Evolutionary conservation across 2,113 vertebrate genomes (phyloP).

Genomic region (Anolis carolinensis): DNA sequence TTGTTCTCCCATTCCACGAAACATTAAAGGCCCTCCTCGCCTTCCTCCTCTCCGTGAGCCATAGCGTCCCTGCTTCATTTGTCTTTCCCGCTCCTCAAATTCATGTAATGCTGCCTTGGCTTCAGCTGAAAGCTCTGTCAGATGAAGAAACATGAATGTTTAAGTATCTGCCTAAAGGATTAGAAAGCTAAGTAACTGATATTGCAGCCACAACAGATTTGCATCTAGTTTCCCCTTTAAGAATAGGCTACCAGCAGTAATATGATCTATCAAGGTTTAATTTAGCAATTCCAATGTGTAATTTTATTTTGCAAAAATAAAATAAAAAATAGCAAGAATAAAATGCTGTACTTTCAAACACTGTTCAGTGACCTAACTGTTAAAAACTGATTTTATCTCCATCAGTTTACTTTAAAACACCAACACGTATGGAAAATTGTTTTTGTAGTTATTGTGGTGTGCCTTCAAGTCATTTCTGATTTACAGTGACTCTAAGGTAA

Average conservation of each 20-base stretch:
- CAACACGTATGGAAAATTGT: not conserved
- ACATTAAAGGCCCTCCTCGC: constrained; percentile 78
- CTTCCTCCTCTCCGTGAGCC: constrained; percentile 82
- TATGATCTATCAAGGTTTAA: constrained; percentile 59
- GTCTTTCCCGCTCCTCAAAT: constrained; percentile 91
- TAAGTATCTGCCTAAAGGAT: constrained; percentile 11
- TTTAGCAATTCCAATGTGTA: not conserved
- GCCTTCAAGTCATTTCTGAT: too few relatives aligned
- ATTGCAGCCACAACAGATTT: not conserved
- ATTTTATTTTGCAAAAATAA: not conserved
- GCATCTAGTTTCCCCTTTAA: not conserved
- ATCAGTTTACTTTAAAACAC: not conserved
- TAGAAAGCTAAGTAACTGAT: fast-evolving
- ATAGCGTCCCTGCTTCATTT: constrained; percentile 86
- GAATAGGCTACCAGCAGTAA: constrained; percentile 38
- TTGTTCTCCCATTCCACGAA: constrained; percentile 83
- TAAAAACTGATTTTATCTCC: not conserved
- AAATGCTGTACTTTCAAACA: constrained; percentile 11
- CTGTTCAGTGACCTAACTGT: not conserved
- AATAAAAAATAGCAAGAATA: constrained; percentile 2
- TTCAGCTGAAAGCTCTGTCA: constrained; percentile 92
- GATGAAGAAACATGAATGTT: constrained; percentile 33
- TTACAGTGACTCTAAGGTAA: too few relatives aligned
- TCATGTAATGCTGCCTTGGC: constrained; percentile 91
- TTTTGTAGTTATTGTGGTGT: too few relatives aligned